Evolutionary conservation across 2,113 vertebrate genomes (phyloP), one percentile per base, ranked within the genome.

Genomic region (Melanerpes formicivorus): DNA sequence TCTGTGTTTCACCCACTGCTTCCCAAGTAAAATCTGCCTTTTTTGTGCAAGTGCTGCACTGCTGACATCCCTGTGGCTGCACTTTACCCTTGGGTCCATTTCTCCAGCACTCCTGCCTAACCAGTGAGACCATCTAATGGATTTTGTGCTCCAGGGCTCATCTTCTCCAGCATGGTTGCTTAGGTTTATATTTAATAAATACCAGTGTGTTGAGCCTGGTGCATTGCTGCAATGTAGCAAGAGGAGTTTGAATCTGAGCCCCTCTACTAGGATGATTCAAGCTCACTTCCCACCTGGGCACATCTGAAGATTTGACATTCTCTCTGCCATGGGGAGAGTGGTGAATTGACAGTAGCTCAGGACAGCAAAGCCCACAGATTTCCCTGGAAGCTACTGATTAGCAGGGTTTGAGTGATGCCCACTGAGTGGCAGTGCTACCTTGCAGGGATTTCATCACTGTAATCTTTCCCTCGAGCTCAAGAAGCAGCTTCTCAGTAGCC

Each of bases 91-190:
- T 2, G 1, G 30, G 9, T 46, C 50, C 42, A 6, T 59, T 84
- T 40, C 63, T 7, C 8, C 62, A 12, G 40, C 0, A 1, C 22
- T 37, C 56, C 58, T 23, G 26, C 44, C 64, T 58, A 8, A 1
- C 12, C 1, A 0, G 18, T 0, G 1, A 81, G 75, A 30, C 9
- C 1, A 1, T 1, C 3, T 13, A 17, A 42, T 6, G 2, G 2
- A 34, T 4, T 17, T 14, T 18, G 22, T 21, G 42, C 0, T 0
- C 10, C 6, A 6, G 42, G 56, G 26, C 27, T 70, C 3, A 1
- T 37, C 58, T 40, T 59, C 56, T 56, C 22, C 48, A 5, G 18
- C 32, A 46, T 2, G 0, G 16, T 3, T 46, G 5, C 27, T 64
- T 64, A 62, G 48, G 32, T 21, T 88, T 52, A 52, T 69, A 21